Conservation (phyloP, 2,888 invertebrate genomes). For the Archaeoteleia sp. region DNA sequence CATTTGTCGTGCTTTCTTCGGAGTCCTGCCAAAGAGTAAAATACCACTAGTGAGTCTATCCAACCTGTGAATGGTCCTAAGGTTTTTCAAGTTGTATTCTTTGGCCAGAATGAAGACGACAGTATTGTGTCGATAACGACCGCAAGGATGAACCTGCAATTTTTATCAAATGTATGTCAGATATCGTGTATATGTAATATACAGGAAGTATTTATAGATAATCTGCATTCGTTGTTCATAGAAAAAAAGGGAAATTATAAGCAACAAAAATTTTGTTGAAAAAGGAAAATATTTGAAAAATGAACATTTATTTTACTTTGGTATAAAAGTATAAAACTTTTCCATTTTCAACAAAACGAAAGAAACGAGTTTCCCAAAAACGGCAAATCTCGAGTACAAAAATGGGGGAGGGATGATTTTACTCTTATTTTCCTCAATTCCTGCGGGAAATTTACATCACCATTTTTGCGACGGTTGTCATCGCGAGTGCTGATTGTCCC, state of each 20-base stretch:
- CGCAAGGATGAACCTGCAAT: slow-evolving; percentile 96
- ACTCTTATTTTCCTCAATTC: slow-evolving; percentile 26
- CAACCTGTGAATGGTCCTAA: slow-evolving; percentile 95
- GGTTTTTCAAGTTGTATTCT: slow-evolving; percentile 94
- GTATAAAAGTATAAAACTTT: too few relatives aligned
- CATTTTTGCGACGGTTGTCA: slow-evolving; percentile 35
- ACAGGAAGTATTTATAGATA: slow-evolving; percentile 7
- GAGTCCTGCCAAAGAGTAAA: slow-evolving; percentile 93
- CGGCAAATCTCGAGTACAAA: slow-evolving; percentile 23
- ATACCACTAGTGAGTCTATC: slow-evolving; percentile 97
- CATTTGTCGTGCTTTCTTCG: slow-evolving; percentile 95
- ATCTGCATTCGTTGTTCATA: too few relatives aligned
- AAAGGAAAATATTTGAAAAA: too few relatives aligned
- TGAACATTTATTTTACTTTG: too few relatives aligned
- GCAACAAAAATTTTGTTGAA: too few relatives aligned
- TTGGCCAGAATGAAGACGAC: slow-evolving; percentile 97
- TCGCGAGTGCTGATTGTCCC: slow-evolving; percentile 38
- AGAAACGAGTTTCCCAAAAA: slow-evolving; percentile 35
- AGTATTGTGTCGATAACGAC: slow-evolving; percentile 97
- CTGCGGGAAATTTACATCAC: slow-evolving; percentile 45
- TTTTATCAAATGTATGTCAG: slow-evolving; percentile 16
- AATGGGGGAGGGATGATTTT: slow-evolving; percentile 6
- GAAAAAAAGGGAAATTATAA: too few relatives aligned
- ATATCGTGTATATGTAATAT: too few relatives aligned
- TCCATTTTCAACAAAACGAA: slow-evolving; percentile 38